Evolutionary conservation across 1,140 invertebrate species (phyloP), one percentile per base, ranked within the genome.

Genomic region (Heliconius eleuchia): DNA sequence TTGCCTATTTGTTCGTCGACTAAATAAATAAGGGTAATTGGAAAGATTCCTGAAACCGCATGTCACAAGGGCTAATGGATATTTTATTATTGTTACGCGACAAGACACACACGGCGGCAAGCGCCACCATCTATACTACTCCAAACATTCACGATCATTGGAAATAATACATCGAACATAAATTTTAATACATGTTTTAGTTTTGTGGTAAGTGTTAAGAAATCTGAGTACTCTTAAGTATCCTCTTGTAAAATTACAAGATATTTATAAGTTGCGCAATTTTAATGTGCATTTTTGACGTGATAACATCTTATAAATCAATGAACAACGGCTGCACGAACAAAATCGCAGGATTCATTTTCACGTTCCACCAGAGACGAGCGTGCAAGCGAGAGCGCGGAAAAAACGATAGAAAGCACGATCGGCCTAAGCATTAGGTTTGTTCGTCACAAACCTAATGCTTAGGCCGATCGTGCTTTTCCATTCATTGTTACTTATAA

Each of bases 71-170:
- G 88, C 90, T 94, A 94, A 94, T 94, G 91, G 91, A 94, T 93
- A 92, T 94, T 91, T 89, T 92, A 89, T 94, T 93, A 89, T 92
- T 91, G 88, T 92, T 88, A 85, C 86, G 89, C 88, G 91, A 94
- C 92, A 93, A 89, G 89, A 92, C 87, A 88, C 92, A 94, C 87
- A 81, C 92, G 91, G 91, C 80, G 80, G 46, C 86, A 90, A 94
- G 91, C 91, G 91, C 92, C 91, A 91, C 89, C 85, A 13, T 30
- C 60, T 66, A 30, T 66, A 66, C 23, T 11, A 66, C 60, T 27
- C 4, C 27, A 30, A 27, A 16, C 13, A n/a, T 13, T 66, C 60
- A 66, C 27, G 60, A 66, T 66, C 60, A 5, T 66, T 66, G 27
- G 30, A 4, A 66, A 66, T 30, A n/a, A 16, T 30, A 66, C 2